Percentiles rank a stretch among this genome's conserved stretches.
phyloP scores from a whole-genome alignment of 2,888 invertebrate species.

The Eurytoma californica region DNA sequence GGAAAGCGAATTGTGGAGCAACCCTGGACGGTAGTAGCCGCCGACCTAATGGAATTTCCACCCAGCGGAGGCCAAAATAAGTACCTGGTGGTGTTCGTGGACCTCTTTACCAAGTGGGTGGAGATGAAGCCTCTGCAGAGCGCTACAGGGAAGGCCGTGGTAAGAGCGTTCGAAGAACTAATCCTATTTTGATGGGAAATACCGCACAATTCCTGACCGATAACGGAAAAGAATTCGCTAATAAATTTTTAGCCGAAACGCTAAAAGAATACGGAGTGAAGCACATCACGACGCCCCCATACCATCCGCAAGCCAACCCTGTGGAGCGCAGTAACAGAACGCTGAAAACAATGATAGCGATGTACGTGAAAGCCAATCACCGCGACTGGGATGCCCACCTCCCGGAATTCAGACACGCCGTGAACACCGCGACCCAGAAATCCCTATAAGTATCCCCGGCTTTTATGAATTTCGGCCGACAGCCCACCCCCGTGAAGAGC shows the following conservation, averaged over 20 bases:
- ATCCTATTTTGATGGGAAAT: conserved; percentile 23
- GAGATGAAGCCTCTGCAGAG: background rate
- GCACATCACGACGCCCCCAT: background rate
- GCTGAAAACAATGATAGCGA: too few species aligned
- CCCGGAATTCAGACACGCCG: conserved; percentile 6
- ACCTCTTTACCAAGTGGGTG: conserved; percentile 17
- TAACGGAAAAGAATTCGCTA: conserved; percentile 17
- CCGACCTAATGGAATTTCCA: conserved; percentile 8
- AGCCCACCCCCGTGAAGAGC: conserved; percentile 23
- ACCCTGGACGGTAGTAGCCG: background rate
- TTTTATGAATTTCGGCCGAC: conserved; percentile 9
- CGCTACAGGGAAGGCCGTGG: background rate
- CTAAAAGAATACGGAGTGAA: conserved; percentile 14
- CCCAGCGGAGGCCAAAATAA: background rate
- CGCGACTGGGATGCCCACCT: conserved; percentile 32
- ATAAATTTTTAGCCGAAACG: background rate
- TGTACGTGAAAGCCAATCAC: too few species aligned
- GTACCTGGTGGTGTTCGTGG: background rate
- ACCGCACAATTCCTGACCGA: background rate
- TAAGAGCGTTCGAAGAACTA: conserved; percentile 4
- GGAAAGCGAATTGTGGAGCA: background rate
- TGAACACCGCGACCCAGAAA: conserved; percentile 20
- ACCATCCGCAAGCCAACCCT: conserved; percentile 8
- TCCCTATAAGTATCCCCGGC: background rate
- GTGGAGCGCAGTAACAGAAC: too few species aligned